Percentiles rank a stretch among this genome's conserved stretches.
phyloP scores from a whole-genome alignment of 2,113 vertebrate species.

The Rousettus leschenaultii region DNA sequence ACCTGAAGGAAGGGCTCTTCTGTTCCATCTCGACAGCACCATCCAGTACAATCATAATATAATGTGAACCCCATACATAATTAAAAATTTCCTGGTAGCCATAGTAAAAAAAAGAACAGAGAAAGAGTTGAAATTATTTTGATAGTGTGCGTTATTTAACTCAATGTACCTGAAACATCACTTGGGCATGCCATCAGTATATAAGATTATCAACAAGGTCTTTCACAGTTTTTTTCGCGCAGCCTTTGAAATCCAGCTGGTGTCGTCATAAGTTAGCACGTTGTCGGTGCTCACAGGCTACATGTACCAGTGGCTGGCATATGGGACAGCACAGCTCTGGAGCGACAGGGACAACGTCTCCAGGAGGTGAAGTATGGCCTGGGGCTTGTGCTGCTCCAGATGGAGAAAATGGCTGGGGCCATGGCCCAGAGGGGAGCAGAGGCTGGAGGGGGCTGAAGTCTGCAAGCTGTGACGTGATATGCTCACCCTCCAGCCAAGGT shows the following conservation, averaged over 20 bases:
- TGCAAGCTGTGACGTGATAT: background rate
- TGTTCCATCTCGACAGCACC: background rate
- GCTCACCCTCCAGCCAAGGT: background rate
- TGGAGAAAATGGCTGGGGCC: background rate
- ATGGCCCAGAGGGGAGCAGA: background rate
- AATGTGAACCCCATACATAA: background rate
- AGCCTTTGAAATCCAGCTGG: background rate
- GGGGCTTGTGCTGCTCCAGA: background rate
- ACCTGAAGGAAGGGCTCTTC: background rate
- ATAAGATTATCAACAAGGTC: background rate
- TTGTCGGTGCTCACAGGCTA: background rate
- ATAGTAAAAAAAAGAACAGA: background rate
- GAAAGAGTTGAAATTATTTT: background rate
- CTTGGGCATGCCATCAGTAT: background rate
- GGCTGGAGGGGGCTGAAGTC: background rate
- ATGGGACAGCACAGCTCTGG: background rate
- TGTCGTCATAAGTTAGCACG: background rate
- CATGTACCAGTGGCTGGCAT: accelerated
- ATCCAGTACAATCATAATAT: background rate
- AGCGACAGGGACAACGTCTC: background rate
- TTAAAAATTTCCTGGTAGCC: background rate
- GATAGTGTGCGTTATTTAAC: background rate
- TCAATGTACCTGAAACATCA: background rate
- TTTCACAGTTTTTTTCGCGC: background rate
- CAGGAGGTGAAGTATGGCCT: background rate